phyloP scores from a whole-genome alignment of 2,797 vertebrate genomes.

The Rhynchotus rufescens region DNA sequence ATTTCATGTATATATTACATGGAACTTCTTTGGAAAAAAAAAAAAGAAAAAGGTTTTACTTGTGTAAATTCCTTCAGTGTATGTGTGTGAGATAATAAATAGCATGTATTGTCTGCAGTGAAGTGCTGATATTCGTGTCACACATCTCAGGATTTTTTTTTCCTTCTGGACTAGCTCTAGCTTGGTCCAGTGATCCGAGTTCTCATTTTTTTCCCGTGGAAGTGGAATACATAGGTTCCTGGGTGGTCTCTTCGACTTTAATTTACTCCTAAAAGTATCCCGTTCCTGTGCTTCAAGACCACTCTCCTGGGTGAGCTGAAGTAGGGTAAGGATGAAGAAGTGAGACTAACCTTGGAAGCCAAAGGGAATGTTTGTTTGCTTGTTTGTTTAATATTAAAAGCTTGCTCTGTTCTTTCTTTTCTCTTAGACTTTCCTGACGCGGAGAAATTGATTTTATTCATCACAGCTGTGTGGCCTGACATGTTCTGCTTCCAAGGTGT shows the following conservation, averaged over 20 bases:
- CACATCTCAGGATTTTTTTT: background rate
- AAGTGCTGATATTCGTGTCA: background rate
- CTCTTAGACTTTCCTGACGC: constrained; percentile 88
- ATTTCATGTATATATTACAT: background rate
- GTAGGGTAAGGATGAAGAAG: background rate
- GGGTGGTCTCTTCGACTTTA: background rate
- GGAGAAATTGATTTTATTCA: constrained; percentile 90
- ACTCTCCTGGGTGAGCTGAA: background rate
- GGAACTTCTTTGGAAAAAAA: background rate
- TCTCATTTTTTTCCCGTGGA: background rate
- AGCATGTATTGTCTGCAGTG: background rate
- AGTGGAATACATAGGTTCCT: background rate
- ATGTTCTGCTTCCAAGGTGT: constrained; percentile 83
- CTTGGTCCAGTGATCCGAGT: background rate
- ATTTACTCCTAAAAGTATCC: background rate
- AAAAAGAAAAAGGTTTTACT: background rate
- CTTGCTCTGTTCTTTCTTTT: background rate
- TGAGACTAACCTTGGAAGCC: background rate
- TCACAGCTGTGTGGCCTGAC: constrained; percentile 89
- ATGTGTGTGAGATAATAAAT: background rate
- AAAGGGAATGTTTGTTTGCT: background rate
- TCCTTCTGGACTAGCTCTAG: background rate
- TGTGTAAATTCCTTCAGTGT: background rate
- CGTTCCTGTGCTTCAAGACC: background rate
- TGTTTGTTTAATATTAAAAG: background rate